These are phyloP conservation scores for Caenorhabditis tropicalis DNA, from an alignment of 1,140 invertebrate species.

Conservation along the genomic window DNA sequence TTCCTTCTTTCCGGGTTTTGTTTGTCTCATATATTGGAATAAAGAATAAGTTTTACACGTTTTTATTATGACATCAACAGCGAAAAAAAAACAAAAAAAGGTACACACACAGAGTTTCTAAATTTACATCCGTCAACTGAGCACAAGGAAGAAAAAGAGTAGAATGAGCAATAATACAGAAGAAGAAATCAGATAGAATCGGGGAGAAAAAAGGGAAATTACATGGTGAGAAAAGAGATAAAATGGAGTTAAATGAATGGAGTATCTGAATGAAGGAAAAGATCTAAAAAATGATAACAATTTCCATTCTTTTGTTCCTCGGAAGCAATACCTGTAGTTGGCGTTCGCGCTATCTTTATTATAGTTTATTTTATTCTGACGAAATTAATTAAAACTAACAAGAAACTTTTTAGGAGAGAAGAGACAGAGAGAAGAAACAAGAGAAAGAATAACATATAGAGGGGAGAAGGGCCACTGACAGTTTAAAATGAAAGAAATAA, in stretches of 20 bases:
- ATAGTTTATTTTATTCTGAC: constrained; percentile 22
- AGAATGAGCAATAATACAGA: not conserved
- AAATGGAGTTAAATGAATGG: not conserved
- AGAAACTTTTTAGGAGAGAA: not conserved
- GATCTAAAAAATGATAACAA: not conserved
- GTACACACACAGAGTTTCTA: not conserved
- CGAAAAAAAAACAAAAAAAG: not conserved
- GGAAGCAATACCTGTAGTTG: not conserved
- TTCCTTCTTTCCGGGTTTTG: constrained; percentile 10
- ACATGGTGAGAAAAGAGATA: not conserved
- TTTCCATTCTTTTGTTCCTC: not conserved
- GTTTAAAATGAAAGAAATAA: constrained; percentile 30
- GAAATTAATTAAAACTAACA: not conserved
- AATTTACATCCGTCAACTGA: not conserved
- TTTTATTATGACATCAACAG: not conserved
- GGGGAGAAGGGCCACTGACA: not conserved
- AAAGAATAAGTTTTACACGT: not conserved
- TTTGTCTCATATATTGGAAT: not conserved
- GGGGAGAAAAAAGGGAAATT: not conserved
- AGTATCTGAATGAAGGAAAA: not conserved
- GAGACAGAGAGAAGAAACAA: not conserved
- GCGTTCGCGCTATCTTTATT: not conserved
- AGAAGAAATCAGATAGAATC: not conserved
- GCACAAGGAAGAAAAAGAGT: not conserved
- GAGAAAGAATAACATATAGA: not conserved